These are phyloP conservation scores for Merluccius polli DNA, from an alignment of 2,797 vertebrate genomes.

Conservation along the genomic window DNA sequence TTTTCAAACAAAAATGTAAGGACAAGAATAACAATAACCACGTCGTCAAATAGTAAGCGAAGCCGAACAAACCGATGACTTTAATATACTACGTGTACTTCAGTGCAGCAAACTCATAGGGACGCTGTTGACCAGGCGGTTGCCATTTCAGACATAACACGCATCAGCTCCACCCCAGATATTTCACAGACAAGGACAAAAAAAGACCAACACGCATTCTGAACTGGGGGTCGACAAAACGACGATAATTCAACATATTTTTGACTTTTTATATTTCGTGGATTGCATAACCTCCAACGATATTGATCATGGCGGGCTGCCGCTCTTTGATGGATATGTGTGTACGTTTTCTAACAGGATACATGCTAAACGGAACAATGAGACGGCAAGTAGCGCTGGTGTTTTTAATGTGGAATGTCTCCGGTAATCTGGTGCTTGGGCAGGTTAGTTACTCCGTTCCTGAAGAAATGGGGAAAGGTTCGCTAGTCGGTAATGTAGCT, in stretches of 20 bases:
- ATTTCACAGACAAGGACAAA: not conserved
- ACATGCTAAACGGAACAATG: slow-evolving; percentile 35
- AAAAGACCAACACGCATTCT: not conserved
- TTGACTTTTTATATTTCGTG: not conserved
- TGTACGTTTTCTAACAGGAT: not conserved
- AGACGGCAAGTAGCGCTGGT: slow-evolving; percentile 41
- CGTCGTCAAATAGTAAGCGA: not conserved
- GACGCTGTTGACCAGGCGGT: slow-evolving; percentile 48
- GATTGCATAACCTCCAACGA: not conserved
- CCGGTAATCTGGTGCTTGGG: slow-evolving; percentile 45
- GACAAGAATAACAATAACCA: too few relatives aligned
- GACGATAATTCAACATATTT: not conserved
- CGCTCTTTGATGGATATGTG: not conserved
- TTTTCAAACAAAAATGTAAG: too few relatives aligned
- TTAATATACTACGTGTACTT: slow-evolving; percentile 14
- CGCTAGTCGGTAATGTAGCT: slow-evolving; percentile 47
- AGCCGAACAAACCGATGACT: not conserved
- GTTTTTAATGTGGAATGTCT: slow-evolving; percentile 22
- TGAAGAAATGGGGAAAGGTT: slow-evolving; percentile 49
- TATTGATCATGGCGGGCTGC: not conserved
- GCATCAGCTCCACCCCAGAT: slow-evolving; percentile 31
- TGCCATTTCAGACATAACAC: slow-evolving; percentile 13
- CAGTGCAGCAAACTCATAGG: slow-evolving; percentile 29
- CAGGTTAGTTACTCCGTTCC: slow-evolving; percentile 65
- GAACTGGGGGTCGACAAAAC: too few relatives aligned